phyloP scores from a whole-genome alignment of 2,888 invertebrate genomes.

The Pseudoips prasinana region DNA sequence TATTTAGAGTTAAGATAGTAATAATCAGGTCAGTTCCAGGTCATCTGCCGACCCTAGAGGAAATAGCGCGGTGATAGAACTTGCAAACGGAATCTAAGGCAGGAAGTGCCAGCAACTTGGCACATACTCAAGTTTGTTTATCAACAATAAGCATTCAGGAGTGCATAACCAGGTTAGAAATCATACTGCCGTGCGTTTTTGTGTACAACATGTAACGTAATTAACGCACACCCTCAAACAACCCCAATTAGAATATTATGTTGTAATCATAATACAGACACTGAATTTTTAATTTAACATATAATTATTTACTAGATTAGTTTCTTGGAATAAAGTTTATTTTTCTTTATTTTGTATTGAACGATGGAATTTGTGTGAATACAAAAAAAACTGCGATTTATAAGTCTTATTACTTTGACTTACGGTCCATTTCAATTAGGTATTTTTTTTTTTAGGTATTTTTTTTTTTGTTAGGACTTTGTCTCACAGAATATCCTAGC shows the following conservation, averaged over 20 bases:
- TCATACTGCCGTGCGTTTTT: not conserved
- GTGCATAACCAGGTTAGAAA: not conserved
- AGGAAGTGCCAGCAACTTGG: not conserved
- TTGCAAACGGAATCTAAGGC: not conserved
- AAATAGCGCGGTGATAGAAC: slow-evolving; percentile 18
- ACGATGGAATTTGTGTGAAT: no score
- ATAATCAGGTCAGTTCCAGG: slow-evolving; percentile 12
- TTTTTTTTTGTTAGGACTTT: not conserved
- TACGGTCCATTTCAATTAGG: no score
- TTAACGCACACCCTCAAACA: no score
- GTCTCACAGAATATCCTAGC: not conserved
- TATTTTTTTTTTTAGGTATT: no score
- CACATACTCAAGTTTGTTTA: not conserved
- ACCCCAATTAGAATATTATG: no score
- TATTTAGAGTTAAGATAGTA: slow-evolving; percentile 8
- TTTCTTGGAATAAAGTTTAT: no score
- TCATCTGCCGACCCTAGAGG: slow-evolving; percentile 13
- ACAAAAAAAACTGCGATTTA: no score
- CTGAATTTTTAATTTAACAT: not conserved
- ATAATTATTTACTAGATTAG: not conserved
- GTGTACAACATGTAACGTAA: no score
- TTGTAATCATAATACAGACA: no score
- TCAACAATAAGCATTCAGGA: not conserved
- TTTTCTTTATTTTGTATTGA: no score
- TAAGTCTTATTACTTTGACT: no score